Conservation (phyloP, 2,797 vertebrate species). For the Hirundo rustica region DNA sequence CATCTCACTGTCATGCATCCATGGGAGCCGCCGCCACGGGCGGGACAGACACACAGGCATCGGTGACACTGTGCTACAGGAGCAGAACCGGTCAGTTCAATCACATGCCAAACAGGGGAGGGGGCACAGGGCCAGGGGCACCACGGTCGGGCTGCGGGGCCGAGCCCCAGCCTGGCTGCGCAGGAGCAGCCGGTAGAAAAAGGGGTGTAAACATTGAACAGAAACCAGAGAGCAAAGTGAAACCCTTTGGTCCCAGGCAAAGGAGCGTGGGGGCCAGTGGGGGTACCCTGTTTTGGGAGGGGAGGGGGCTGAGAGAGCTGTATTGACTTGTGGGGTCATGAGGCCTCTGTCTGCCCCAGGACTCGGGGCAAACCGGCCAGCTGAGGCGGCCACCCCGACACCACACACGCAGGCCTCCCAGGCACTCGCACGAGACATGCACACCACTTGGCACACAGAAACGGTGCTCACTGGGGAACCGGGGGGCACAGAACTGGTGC, state of each 20-base stretch:
- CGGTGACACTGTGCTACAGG: conserved; percentile 46
- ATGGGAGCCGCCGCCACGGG: conserved; percentile 40
- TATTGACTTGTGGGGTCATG: background rate
- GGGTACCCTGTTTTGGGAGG: background rate
- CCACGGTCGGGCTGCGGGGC: accelerated
- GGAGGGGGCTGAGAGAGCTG: background rate
- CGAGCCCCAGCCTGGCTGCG: background rate
- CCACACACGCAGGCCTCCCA: background rate
- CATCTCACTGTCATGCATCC: conserved; percentile 81
- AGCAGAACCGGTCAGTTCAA: conserved; percentile 47
- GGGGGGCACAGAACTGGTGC: background rate
- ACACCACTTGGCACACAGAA: conserved; percentile 27
- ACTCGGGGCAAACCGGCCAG: background rate
- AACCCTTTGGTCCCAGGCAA: conserved; percentile 53
- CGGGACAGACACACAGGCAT: conserved; percentile 68
- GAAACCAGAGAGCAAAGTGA: conserved; percentile 3
- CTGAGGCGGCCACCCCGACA: background rate
- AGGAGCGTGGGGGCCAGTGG: background rate
- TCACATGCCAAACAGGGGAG: conserved; percentile 71
- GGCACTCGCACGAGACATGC: background rate
- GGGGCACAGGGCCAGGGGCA: background rate
- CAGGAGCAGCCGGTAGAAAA: background rate
- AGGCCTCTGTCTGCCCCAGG: background rate
- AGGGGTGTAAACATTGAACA: conserved; percentile 61
- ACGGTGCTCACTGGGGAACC: background rate